Conservation (phyloP, 2,797 vertebrate species). For the Catamblyrhynchus diadema region DNA sequence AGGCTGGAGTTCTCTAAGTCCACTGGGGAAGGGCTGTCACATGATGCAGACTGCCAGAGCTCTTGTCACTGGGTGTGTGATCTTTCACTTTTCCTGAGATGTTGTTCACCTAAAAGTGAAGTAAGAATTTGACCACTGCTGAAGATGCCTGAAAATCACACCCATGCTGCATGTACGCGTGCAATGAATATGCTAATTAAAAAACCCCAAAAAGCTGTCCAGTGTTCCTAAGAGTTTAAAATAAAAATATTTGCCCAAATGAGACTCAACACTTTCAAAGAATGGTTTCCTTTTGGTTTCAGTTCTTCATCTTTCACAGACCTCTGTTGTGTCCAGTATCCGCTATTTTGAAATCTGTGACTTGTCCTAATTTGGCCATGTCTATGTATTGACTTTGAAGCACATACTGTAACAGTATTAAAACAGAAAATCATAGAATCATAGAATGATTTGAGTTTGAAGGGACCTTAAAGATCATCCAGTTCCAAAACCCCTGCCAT, state of each 20-base stretch:
- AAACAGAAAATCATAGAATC: not conserved
- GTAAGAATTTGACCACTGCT: not conserved
- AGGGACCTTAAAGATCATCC: not conserved
- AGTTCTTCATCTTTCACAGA: not conserved
- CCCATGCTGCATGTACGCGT: fast-evolving
- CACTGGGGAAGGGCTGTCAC: not conserved
- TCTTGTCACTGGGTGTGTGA: not conserved
- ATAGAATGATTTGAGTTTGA: not conserved
- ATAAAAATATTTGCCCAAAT: not conserved
- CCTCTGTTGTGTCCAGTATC: not conserved
- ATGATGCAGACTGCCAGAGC: not conserved
- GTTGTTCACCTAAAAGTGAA: not conserved
- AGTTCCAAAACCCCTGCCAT: not conserved
- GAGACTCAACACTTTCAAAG: not conserved
- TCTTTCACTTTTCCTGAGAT: not conserved
- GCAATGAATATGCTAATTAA: not conserved
- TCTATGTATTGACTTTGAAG: not conserved
- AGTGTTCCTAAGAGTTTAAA: not conserved
- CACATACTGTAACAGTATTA: not conserved
- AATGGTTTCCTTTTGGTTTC: not conserved
- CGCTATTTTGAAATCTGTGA: not conserved
- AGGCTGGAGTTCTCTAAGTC: not conserved
- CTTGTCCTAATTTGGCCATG: not conserved
- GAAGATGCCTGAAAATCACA: not conserved
- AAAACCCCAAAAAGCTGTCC: not conserved